These are phyloP conservation scores for Pristionchus fissidentatus DNA, from an alignment of 2,888 invertebrate species.

Conservation along the genomic window DNA sequence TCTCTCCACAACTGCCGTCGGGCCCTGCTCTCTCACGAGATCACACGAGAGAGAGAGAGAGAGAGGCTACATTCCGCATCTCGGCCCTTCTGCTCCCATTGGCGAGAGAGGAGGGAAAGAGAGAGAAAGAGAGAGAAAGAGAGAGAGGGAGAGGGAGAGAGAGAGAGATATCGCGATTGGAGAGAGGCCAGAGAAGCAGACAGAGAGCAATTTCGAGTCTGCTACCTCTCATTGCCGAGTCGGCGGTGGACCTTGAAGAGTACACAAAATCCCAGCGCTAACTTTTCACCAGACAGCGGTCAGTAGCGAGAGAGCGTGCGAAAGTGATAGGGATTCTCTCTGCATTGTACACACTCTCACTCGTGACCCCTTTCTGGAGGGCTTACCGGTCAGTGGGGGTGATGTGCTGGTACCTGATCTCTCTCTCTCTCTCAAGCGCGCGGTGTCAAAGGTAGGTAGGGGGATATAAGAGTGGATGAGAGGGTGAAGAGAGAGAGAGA, in stretches of 20 bases:
- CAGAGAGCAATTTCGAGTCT: slow-evolving; percentile 26
- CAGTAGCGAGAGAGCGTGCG: too few relatives aligned
- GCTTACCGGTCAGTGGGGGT: too few relatives aligned
- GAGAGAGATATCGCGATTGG: neutral
- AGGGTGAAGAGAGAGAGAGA: too few relatives aligned
- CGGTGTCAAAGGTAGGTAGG: neutral
- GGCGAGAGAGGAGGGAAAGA: neutral
- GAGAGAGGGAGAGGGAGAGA: neutral
- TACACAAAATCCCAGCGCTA: too few relatives aligned
- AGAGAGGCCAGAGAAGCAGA: neutral
- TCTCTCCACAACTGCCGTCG: neutral
- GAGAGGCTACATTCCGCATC: too few relatives aligned
- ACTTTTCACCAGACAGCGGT: too few relatives aligned
- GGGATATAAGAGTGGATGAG: neutral
- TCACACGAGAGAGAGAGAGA: neutral
- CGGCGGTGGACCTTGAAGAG: too few relatives aligned
- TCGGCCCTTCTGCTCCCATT: neutral
- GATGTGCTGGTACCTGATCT: too few relatives aligned
- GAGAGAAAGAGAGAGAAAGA: neutral
- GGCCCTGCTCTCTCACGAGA: slow-evolving; percentile 30
- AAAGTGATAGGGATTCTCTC: too few relatives aligned
- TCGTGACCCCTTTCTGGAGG: too few relatives aligned
- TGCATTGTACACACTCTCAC: too few relatives aligned
- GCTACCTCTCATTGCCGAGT: neutral
- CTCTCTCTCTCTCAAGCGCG: too few relatives aligned